Percentiles rank a stretch among this genome's conserved stretches.
These are phyloP conservation scores for Lordiphosa andalusiaca DNA, from an alignment of 2,888 invertebrate species.

Conservation along the genomic window DNA sequence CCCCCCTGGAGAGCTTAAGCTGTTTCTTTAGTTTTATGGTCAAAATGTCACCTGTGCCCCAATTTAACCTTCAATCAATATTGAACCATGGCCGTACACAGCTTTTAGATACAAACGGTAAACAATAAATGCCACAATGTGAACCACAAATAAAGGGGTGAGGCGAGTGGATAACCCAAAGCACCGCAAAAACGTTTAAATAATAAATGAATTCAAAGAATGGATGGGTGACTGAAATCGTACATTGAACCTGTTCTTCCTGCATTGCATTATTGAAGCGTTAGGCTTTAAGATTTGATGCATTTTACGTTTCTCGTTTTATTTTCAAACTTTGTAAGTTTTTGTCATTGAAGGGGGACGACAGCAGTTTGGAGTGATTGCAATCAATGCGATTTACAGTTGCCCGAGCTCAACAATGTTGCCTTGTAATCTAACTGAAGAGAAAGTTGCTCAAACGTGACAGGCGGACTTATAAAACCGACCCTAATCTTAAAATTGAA, in stretches of 20 bases:
- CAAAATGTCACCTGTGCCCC: too few relatives aligned
- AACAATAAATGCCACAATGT: conserved; percentile 52
- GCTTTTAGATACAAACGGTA: conserved; percentile 49
- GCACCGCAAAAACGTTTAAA: conserved; percentile 55
- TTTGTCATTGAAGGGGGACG: conserved; percentile 1
- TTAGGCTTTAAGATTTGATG: too few relatives aligned
- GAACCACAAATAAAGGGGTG: conserved; percentile 27
- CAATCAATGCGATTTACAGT: conserved; percentile 34
- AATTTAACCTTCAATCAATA: conserved; percentile 39
- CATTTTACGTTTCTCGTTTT: too few relatives aligned
- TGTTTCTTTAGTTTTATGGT: too few relatives aligned
- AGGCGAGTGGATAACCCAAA: conserved; percentile 31
- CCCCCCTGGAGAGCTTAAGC: too few relatives aligned
- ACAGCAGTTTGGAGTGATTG: background rate
- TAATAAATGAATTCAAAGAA: conserved; percentile 52
- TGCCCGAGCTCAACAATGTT: conserved; percentile 18
- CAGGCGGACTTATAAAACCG: too few relatives aligned
- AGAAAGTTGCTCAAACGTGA: background rate
- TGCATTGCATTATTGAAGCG: too few relatives aligned
- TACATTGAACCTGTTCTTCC: too few relatives aligned
- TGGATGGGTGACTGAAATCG: conserved; percentile 3
- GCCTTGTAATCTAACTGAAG: background rate
- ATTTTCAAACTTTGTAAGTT: background rate
- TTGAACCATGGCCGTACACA: conserved; percentile 46
- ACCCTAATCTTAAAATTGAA: too few relatives aligned